phyloP scores from a whole-genome alignment of 2,113 vertebrate species.

The Condylura cristata region DNA sequence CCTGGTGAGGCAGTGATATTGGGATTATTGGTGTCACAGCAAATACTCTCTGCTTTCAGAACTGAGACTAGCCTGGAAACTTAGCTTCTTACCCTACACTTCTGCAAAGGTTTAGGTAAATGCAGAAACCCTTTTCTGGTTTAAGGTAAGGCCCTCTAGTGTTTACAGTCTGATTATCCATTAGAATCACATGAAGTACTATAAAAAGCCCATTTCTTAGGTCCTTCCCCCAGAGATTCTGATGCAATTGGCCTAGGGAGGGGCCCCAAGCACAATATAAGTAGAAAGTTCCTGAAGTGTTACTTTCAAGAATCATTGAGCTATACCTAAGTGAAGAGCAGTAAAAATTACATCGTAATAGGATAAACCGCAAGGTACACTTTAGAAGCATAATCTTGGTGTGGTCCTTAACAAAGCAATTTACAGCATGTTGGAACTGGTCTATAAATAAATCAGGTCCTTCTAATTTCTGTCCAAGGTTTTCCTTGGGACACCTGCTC shows the following conservation, averaged over 20 bases:
- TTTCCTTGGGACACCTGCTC: not conserved
- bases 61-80: not conserved
- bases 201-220: not conserved
- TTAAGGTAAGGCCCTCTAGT: not conserved
- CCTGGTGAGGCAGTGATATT: not conserved
- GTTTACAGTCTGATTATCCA: not conserved
- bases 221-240: not conserved
- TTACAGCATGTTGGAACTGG: not conserved
- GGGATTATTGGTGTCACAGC: not conserved
- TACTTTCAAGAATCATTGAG: conserved; percentile 27
- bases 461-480: conserved; percentile 17
- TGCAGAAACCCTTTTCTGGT: not conserved
- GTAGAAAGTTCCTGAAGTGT: conserved; percentile 31
- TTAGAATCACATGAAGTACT: not conserved
- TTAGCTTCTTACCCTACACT: not conserved
- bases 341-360: conserved; percentile 13
- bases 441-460: conserved; percentile 36
- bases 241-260: not conserved
- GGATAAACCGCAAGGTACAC: not conserved
- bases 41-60: not conserved
- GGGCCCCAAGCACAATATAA: not conserved
- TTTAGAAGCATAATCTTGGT: conserved; percentile 21
- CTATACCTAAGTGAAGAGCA: not conserved
- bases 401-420: conserved; percentile 27
- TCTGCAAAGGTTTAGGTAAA: not conserved